A percentile compares a stretch with the other conserved stretches of the same genome.
Conservation (phyloP, 2,888 invertebrate species). For the Cylindroiulus punctatus region DNA sequence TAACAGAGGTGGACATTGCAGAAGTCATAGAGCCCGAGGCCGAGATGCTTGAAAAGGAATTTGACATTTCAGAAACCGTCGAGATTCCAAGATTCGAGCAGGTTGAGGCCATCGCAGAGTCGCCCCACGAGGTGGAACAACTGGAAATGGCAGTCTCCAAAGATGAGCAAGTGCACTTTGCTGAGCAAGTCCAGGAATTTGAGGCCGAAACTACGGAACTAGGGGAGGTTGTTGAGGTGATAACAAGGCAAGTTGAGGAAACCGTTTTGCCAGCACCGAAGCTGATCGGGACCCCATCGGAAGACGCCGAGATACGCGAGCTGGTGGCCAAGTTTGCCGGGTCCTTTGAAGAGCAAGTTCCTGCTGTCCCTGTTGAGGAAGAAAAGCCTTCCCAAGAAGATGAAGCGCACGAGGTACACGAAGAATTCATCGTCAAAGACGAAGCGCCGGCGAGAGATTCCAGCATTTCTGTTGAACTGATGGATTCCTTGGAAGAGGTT, state of each 20-base stretch:
- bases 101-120: not conserved
- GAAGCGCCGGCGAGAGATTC: not conserved
- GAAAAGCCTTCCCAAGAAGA: not conserved
- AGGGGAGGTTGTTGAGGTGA: slow-evolving; percentile 7
- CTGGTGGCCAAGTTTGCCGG: slow-evolving; percentile 49
- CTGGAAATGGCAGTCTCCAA: not conserved
- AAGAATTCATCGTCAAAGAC: not conserved
- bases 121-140: not conserved
- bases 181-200: slow-evolving; percentile 19
- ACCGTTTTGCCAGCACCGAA: not conserved
- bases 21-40: not conserved
- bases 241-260: not conserved
- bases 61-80: slow-evolving; percentile 31
- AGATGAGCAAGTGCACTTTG: slow-evolving; percentile 43
- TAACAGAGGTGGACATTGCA: not conserved
- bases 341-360: slow-evolving; percentile 46
- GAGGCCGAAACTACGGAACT: not conserved
- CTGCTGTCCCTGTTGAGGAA: not conserved
- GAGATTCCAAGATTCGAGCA: slow-evolving; percentile 8
- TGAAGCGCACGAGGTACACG: not conserved
- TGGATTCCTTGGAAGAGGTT: slow-evolving; percentile 7
- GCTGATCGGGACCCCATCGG: not conserved
- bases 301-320: slow-evolving; percentile 29
- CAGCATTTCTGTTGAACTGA: not conserved
- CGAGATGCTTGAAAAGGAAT: not conserved